These are phyloP conservation scores for Nasonia giraulti DNA, from an alignment of 1,140 invertebrate species.

Conservation along the genomic window DNA sequence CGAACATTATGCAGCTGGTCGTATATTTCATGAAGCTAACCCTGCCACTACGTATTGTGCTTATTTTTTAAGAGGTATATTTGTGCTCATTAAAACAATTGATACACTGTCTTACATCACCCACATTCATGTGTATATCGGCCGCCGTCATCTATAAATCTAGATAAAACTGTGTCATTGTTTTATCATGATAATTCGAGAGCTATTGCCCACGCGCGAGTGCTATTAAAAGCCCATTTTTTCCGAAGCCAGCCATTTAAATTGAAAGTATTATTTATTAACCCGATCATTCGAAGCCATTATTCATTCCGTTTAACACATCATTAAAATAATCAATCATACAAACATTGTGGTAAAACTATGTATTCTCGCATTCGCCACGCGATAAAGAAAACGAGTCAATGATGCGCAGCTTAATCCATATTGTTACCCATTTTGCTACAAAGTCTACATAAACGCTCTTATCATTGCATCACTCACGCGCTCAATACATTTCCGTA, in stretches of 20 bases:
- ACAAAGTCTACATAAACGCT: too few species aligned
- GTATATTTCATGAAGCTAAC: neutral
- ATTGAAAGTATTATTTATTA: neutral
- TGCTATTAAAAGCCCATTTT: neutral
- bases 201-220: too few species aligned
- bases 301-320: too few species aligned
- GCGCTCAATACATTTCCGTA: neutral
- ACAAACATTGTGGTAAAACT: neutral
- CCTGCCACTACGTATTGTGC: neutral
- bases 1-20: neutral
- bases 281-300: too few species aligned
- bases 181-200: neutral
- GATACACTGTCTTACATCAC: neutral
- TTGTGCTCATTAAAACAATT: neutral
- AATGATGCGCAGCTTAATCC: neutral
- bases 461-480: neutral
- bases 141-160: neutral
- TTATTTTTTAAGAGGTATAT: conserved; percentile 6
- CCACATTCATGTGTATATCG: neutral
- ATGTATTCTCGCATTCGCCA: neutral
- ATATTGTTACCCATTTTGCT: neutral
- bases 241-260: neutral
- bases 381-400: neutral
- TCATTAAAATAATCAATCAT: neutral
- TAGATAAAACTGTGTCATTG: neutral